Evolutionary conservation across 2,888 invertebrate species (phyloP).

Genomic region (Nomada lathburiana): DNA sequence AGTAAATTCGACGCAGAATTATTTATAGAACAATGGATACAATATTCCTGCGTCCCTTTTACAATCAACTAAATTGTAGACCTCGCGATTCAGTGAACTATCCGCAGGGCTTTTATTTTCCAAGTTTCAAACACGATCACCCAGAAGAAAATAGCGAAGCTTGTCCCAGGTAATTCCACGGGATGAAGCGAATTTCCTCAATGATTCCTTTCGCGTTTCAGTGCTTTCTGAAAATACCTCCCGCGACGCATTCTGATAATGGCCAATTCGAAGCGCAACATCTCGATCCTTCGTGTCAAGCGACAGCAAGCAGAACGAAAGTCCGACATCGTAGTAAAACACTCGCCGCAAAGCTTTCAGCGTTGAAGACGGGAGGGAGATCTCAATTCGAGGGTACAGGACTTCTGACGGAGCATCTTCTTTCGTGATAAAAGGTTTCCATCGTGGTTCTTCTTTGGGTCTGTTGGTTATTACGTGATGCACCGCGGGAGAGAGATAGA

Average conservation of each 20-base stretch:
- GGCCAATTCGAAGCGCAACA: slow-evolving; percentile 18
- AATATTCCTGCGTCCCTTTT: too few species aligned
- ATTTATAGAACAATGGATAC: too few species aligned
- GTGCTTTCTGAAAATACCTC: slow-evolving; percentile 6
- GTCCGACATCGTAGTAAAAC: slow-evolving; percentile 42
- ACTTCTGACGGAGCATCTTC: slow-evolving; percentile 35
- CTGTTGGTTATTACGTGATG: slow-evolving; percentile 45
- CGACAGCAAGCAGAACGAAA: slow-evolving; percentile 21
- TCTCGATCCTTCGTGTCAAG: slow-evolving; percentile 18
- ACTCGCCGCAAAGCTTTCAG: slow-evolving; percentile 50
- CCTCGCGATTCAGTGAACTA: too few species aligned
- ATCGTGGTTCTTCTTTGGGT: slow-evolving; percentile 16
- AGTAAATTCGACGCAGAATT: too few species aligned
- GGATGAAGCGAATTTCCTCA: neutral
- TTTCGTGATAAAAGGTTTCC: slow-evolving; percentile 57
- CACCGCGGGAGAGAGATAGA: slow-evolving; percentile 28
- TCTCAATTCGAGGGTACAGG: neutral
- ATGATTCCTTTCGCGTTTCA: neutral
- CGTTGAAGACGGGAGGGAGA: slow-evolving; percentile 16
- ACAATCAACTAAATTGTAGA: too few species aligned
- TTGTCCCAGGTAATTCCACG: too few species aligned
- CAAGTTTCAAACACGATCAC: neutral
- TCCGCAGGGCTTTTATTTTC: too few species aligned
- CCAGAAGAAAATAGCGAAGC: neutral
- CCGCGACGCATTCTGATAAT: slow-evolving; percentile 25